Percentiles rank a stretch among this genome's conserved stretches.
These are phyloP conservation scores for Gorsachius magnificus DNA, from an alignment of 2,797 vertebrate genomes.

Conservation along the genomic window DNA sequence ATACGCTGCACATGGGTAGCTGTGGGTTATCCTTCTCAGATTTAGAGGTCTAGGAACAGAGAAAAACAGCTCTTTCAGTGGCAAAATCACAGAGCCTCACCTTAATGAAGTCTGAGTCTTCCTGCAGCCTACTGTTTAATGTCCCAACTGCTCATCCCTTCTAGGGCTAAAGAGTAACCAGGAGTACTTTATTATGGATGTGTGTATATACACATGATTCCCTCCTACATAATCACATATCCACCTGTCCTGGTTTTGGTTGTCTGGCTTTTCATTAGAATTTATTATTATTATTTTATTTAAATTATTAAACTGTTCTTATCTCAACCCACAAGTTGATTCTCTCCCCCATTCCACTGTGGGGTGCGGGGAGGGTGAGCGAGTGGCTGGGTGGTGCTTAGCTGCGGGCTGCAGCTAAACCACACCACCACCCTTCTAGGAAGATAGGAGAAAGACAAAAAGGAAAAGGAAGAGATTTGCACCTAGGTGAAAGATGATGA, in stretches of 20 bases:
- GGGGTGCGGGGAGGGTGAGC: no score
- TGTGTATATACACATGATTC: background rate
- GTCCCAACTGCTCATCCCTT: background rate
- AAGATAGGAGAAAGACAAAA: background rate
- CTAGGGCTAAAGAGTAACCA: background rate
- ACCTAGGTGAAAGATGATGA: background rate
- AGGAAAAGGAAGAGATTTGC: background rate
- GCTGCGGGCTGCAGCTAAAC: no score
- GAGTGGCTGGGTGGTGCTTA: no score
- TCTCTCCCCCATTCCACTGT: no score
- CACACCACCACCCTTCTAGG: background rate
- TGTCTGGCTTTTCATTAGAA: no score
- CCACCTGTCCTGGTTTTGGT: background rate
- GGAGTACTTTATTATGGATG: background rate
- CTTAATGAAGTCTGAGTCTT: background rate
- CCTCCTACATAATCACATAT: background rate
- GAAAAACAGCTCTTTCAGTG: background rate
- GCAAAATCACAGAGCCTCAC: background rate
- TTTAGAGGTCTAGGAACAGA: background rate
- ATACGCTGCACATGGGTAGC: background rate
- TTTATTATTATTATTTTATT: no score
- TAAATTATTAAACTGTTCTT: no score
- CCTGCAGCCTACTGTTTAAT: background rate
- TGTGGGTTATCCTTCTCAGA: background rate
- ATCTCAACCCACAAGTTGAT: no score